These are phyloP conservation scores for Phortica okadai DNA, from an alignment of 2,888 invertebrate species.

Conservation along the genomic window DNA sequence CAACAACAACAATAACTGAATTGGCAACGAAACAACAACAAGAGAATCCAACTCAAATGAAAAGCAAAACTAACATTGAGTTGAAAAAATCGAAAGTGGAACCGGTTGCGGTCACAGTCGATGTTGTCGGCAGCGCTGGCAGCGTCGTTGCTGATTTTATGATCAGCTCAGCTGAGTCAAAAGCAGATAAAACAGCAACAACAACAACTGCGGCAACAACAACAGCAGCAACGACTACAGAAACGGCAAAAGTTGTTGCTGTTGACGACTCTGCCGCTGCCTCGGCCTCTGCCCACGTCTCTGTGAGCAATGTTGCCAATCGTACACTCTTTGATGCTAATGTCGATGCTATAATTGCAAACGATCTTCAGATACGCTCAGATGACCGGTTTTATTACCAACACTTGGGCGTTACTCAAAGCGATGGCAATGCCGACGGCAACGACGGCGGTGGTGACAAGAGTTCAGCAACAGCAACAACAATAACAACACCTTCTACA, in stretches of 20 bases:
- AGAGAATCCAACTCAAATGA: conserved; percentile 33
- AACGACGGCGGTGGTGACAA: conserved; percentile 3
- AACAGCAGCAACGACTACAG: conserved; percentile 51
- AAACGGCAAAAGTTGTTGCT: conserved; percentile 34
- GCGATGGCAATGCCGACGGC: neutral
- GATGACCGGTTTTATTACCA: conserved; percentile 72
- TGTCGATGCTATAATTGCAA: neutral
- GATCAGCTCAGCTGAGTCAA: conserved; percentile 1
- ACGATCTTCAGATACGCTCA: neutral
- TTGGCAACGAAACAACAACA: conserved; percentile 12
- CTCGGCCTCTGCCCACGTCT: too few species aligned
- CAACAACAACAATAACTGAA: neutral
- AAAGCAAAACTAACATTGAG: conserved; percentile 52
- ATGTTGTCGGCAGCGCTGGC: conserved; percentile 31
- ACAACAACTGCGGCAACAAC: conserved; percentile 40
- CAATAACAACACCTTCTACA: conserved; percentile 16
- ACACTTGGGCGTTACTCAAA: conserved; percentile 44
- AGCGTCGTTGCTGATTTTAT: conserved; percentile 25
- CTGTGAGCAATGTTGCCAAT: too few species aligned
- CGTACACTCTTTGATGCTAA: too few species aligned
- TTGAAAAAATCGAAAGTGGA: conserved; percentile 73
- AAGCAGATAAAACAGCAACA: conserved; percentile 38
- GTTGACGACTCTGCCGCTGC: neutral
- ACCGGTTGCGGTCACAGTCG: conserved; percentile 63
- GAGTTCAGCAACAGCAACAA: conserved; percentile 5